These are phyloP conservation scores for Oeneis ivallda DNA, from an alignment of 2,888 invertebrate genomes.

Conservation along the genomic window DNA sequence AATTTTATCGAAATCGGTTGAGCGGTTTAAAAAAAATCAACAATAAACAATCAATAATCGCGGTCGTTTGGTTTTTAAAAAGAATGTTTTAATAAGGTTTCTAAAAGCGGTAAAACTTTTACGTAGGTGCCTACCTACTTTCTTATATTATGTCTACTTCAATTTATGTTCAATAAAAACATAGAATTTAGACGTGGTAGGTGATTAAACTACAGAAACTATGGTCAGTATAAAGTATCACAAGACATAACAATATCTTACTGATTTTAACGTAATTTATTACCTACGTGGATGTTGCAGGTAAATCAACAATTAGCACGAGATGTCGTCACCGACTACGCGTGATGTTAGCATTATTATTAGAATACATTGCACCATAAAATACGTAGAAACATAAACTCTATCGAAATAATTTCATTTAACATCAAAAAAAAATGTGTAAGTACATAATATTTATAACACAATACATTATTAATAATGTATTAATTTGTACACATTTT, in stretches of 20 bases:
- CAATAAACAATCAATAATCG: too few species aligned
- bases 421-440: too few species aligned
- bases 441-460: too few species aligned
- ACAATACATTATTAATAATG: too few species aligned
- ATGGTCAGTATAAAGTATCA: not conserved
- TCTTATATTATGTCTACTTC: not conserved
- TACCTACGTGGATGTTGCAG: conserved; percentile 43
- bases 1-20: too few species aligned
- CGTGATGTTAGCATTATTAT: conserved; percentile 53
- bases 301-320: conserved; percentile 51
- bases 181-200: too few species aligned
- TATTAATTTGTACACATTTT: not conserved
- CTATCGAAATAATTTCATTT: too few species aligned
- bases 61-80: too few species aligned
- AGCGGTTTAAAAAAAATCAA: too few species aligned
- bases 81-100: too few species aligned
- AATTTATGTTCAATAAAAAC: too few species aligned
- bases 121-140: not conserved
- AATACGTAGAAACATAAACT: not conserved
- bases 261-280: conserved; percentile 12
- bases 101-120: too few species aligned
- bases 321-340: conserved; percentile 50
- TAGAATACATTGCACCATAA: conserved; percentile 4
- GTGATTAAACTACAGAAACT: not conserved
- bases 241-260: not conserved